Base-by-base conservation (phyloP, 2,888 invertebrate species). In the Tanypteryx hageni region DNA sequence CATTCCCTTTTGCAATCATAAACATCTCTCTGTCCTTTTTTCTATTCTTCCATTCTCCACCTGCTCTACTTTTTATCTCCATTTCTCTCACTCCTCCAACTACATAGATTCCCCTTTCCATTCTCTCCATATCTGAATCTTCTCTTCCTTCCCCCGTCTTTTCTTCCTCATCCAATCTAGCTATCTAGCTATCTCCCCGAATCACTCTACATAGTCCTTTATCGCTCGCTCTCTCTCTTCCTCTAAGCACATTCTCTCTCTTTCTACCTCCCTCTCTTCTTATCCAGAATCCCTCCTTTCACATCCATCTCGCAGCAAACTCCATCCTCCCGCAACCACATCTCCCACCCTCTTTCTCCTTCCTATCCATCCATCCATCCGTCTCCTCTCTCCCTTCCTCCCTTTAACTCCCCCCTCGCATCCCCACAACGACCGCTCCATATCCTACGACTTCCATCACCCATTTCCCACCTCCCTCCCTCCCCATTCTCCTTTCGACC, bases 181-280 rank as follows among this genome's bases (percentile, higher is more conserved):
- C 83, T 64, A 83, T 83, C 83, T 83, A 83, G 31, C 83, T 64
- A 89, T 89, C 89, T 89, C 89, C 18, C n/a, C 13, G 27, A 68
- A 89, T 89, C 89, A 59, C 68, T 89, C 68, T 83, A 44, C 31
- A 31, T 31, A 31, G 59, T 31, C 86, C 89, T 68, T 89, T 89
- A 89, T 89, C 89, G 59, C 61, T 31, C 31, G 18, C 61, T 27
- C 64, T 22, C 58, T 61, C 61, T 5, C 13, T 56, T 44, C 61
- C 31, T 14, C 86, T 16, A 18, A 57, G 56, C 44, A 18, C 57
- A 18, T 83, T 57, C n/a, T 56, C 56, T 56, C 56, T 83, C n/a
- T 57, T 18, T 57, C 83, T 57, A 8, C 82, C 82, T 31, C 31
- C 31, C 83, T 83, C 83, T n/a, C 61, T 31, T 16, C 86, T 86